These are phyloP conservation scores for Elymnias hypermnestra DNA, from an alignment of 1,140 invertebrate genomes.

Conservation along the genomic window DNA sequence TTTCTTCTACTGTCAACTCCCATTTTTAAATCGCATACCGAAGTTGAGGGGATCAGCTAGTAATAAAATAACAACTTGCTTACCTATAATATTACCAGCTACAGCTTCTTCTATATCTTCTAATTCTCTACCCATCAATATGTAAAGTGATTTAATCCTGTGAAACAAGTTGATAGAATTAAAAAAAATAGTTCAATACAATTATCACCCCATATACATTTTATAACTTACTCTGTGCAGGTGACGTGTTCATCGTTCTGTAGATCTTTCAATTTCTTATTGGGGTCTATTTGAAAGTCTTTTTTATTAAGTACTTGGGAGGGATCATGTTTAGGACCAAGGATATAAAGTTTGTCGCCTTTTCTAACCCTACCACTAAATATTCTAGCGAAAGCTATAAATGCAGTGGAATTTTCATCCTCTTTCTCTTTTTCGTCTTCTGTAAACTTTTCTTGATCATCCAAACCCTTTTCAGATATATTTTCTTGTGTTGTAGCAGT, in stretches of 20 bases:
- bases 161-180: slow-evolving; percentile 22
- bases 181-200: slow-evolving; percentile 10
- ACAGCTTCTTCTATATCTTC: slow-evolving; percentile 86
- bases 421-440: slow-evolving; percentile 53
- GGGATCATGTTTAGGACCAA: slow-evolving; percentile 95
- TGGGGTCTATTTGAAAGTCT: slow-evolving; percentile 72
- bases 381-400: slow-evolving; percentile 95
- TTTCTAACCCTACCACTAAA: slow-evolving; percentile 91
- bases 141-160: slow-evolving; percentile 81
- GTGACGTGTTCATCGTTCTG: slow-evolving; percentile 77
- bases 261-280: slow-evolving; percentile 81
- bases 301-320: slow-evolving; percentile 73
- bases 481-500: slow-evolving; percentile 69
- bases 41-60: too few relatives aligned
- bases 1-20: too few relatives aligned
- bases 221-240: slow-evolving; percentile 60
- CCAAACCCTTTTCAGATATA: slow-evolving; percentile 41
- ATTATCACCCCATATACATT: slow-evolving; percentile 15
- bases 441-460: slow-evolving; percentile 35
- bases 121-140: slow-evolving; percentile 96
- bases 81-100: slow-evolving; percentile 92
- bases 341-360: slow-evolving; percentile 88
- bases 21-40: too few relatives aligned
- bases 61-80: too few relatives aligned
- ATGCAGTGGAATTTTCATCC: slow-evolving; percentile 79